A percentile compares a stretch with the other conserved stretches of the same genome.
Evolutionary conservation across 2,888 invertebrate genomes (phyloP).

Genomic region (Lamellibrachia columna): DNA sequence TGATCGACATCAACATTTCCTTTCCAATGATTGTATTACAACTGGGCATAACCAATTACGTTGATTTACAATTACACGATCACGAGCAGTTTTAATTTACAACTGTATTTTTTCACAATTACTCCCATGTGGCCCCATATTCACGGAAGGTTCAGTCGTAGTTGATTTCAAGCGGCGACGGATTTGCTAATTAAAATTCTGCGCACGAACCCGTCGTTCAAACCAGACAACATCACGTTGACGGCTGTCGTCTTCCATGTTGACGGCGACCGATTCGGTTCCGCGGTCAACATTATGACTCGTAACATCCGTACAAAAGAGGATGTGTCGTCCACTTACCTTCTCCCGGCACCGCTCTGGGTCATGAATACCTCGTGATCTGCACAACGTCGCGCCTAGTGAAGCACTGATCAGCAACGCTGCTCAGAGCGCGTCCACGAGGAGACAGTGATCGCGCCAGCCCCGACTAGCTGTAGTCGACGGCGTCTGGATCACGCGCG

Average conservation of each 20-base stretch:
- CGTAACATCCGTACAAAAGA: not conserved
- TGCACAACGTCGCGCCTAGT: not conserved
- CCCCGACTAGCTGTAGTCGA: not conserved
- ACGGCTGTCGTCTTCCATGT: not conserved
- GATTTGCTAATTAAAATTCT: not conserved
- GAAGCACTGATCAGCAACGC: not conserved
- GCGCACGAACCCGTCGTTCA: not conserved
- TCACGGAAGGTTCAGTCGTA: not conserved
- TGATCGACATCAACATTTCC: too few species aligned
- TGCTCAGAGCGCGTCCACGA: too few species aligned
- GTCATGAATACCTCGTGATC: not conserved
- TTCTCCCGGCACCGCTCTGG: not conserved
- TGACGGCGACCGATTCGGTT: not conserved
- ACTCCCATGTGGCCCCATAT: not conserved
- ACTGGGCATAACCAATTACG: too few species aligned
- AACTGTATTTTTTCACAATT: not conserved
- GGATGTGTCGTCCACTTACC: not conserved
- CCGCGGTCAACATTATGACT: not conserved
- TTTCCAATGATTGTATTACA: too few species aligned
- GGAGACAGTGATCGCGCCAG: not conserved
- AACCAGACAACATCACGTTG: not conserved
- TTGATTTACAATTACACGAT: too few species aligned
- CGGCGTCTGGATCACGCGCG: not conserved
- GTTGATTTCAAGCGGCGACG: not conserved
- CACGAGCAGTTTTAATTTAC: not conserved